phyloP scores from a whole-genome alignment of 2,113 vertebrate species.

The Tursiops truncatus region DNA sequence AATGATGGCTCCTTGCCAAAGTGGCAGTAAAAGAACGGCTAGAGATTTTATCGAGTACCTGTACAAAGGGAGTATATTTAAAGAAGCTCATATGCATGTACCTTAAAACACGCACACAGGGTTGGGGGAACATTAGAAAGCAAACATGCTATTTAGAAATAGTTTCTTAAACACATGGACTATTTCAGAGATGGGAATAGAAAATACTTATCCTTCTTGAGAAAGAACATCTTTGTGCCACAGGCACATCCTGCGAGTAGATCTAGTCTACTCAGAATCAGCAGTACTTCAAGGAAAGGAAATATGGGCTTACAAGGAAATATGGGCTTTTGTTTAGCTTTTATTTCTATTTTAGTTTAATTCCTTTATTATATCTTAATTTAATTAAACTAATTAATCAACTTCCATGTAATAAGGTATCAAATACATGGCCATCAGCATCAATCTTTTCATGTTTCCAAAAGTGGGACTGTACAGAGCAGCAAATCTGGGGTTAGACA shows the following conservation, averaged over 20 bases:
- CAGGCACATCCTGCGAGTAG: no score
- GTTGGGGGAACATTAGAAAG: background rate
- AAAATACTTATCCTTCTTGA: background rate
- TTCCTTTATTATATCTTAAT: background rate
- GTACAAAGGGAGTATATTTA: background rate
- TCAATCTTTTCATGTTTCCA: background rate
- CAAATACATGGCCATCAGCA: background rate
- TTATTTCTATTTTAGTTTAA: background rate
- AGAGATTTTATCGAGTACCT: fast-evolving
- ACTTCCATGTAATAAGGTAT: background rate
- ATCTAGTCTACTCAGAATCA: background rate
- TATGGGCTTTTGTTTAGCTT: background rate
- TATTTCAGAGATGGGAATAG: background rate
- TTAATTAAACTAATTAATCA: background rate
- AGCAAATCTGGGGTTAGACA: background rate
- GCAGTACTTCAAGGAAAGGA: background rate
- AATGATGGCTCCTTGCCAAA: background rate
- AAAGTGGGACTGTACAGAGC: background rate
- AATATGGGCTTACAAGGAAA: background rate
- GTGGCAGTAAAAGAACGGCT: background rate
- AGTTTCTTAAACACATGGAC: background rate
- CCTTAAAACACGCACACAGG: background rate
- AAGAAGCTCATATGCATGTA: background rate
- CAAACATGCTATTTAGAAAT: background rate
- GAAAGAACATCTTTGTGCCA: background rate